Base-by-base conservation (phyloP, 2,888 invertebrate genomes). In the Schizaphis graminum region DNA sequence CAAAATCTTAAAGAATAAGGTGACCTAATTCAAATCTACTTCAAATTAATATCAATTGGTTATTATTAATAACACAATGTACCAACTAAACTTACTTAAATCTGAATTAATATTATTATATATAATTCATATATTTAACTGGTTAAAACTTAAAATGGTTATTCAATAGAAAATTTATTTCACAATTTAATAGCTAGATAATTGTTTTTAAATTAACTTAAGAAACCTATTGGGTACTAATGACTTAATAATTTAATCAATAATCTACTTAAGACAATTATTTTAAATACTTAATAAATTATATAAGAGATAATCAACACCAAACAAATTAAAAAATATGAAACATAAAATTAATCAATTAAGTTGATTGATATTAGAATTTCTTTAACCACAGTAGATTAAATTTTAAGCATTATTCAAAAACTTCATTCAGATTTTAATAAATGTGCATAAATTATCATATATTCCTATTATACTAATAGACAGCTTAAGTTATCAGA, bases 121-220 rank as follows among this genome's bases (percentile, higher is more conserved):
- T 53, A 53, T 77, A 16, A 77, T 77, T 77, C 35, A 67, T 67
- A 21, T 35, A 77, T 35, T 77, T 35, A 77, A 77, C 35, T 77
- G n/a, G 16, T 21, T 35, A 77, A 35, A 77, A 77, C 5, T 67
- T 67, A 16, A 67, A n/a, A 67, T 67, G n/a, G 67, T 35, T 67
- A 67, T n/a, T 77, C 7, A 35, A 77, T 35, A 77, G n/a, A 77
- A 77, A 21, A 35, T 35, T 77, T 77, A 77, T 77, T 21, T 77
- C 21, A 35, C 7, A 35, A 35, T 77, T 35, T 35, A 35, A 77
- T 77, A 21, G 21, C 21, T 77, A 77, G 77, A 77, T 77, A 16
- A 77, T 77, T 77, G 67, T n/a, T 77, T 77, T 77, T 77, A 35
- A 77, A 35, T 77, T 77, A 35, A 77, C 77, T 35, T 77, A 77